Conservation (phyloP, 2,888 invertebrate species). For the Rhodophaea formosa region DNA sequence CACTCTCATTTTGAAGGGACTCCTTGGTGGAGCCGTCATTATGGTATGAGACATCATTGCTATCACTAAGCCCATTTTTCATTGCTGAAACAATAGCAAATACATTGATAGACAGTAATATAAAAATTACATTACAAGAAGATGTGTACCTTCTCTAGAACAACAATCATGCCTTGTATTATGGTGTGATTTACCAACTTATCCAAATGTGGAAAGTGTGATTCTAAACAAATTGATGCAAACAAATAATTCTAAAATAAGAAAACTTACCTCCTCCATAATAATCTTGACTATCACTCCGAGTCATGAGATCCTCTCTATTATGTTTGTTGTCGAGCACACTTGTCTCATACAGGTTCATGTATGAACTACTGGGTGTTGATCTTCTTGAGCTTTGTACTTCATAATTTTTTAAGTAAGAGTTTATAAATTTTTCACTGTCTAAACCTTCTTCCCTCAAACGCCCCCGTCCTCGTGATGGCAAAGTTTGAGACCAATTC, state of each 20-base stretch:
- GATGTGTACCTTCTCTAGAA: too few species aligned
- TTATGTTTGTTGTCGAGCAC: conserved; percentile 48
- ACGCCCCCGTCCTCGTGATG: conserved; percentile 84
- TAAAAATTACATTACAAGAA: too few species aligned
- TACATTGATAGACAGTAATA: not conserved
- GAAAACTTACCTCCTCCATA: conserved; percentile 54
- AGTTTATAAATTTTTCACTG: conserved; percentile 67
- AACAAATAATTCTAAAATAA: too few species aligned
- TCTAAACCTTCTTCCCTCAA: conserved; percentile 78
- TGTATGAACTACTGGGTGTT: conserved; percentile 68
- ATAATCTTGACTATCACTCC: conserved; percentile 49
- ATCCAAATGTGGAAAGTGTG: too few species aligned
- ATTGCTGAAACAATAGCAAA: conserved; percentile 44
- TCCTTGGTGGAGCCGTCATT: conserved; percentile 44
- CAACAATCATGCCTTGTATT: too few species aligned
- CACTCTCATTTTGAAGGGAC: conserved; percentile 55
- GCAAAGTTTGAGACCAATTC: conserved; percentile 84
- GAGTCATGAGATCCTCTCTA: conserved; percentile 44
- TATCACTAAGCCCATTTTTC: conserved; percentile 58
- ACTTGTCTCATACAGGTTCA: conserved; percentile 65
- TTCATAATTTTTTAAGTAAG: conserved; percentile 65
- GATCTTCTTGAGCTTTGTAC: conserved; percentile 63
- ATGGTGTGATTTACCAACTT: too few species aligned
- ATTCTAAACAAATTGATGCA: too few species aligned
- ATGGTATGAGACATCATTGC: conserved; percentile 44